A percentile compares a stretch with the other conserved stretches of the same genome.
Evolutionary conservation across 2,113 vertebrate species (phyloP).

Genomic region (Sebastes schlegelii): DNA sequence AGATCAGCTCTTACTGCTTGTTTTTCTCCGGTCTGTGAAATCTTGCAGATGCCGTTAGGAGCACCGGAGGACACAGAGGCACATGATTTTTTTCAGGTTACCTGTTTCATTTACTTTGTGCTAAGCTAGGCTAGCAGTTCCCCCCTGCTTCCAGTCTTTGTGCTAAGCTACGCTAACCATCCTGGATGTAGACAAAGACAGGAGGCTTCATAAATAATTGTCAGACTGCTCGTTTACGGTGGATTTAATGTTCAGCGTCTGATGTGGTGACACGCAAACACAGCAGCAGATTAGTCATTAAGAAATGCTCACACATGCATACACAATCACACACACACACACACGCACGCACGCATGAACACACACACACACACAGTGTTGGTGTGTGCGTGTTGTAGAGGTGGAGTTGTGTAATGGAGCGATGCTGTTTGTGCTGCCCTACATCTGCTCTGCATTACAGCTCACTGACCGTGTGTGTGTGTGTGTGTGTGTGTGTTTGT

Average conservation of each 20-base stretch:
- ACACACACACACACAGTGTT: not conserved
- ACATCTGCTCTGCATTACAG: slow-evolving; percentile 58
- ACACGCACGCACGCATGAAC: slow-evolving; percentile 14
- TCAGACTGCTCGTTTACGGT: slow-evolving; percentile 16
- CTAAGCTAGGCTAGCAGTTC: not conserved
- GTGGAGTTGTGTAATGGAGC: slow-evolving; percentile 53
- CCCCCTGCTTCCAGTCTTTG: not conserved
- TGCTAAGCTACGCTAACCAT: not conserved
- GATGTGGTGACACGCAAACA: not conserved
- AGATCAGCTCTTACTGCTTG: no score
- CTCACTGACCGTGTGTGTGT: slow-evolving; percentile 37
- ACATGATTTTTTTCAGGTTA: no score
- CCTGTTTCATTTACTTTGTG: not conserved
- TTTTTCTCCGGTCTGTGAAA: no score
- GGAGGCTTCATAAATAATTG: not conserved
- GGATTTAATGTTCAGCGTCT: no score
- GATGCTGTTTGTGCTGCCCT: slow-evolving; percentile 57
- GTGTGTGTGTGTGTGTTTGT: slow-evolving; percentile 12
- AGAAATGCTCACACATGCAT: slow-evolving; percentile 64
- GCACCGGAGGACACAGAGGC: no score
- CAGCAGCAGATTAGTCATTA: slow-evolving; percentile 59
- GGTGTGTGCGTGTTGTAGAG: not conserved
- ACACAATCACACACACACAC: slow-evolving; percentile 28
- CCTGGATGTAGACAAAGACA: not conserved
- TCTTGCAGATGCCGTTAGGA: no score